Conservation (phyloP, 2,888 invertebrate genomes). For the Antheraea yamamai region DNA sequence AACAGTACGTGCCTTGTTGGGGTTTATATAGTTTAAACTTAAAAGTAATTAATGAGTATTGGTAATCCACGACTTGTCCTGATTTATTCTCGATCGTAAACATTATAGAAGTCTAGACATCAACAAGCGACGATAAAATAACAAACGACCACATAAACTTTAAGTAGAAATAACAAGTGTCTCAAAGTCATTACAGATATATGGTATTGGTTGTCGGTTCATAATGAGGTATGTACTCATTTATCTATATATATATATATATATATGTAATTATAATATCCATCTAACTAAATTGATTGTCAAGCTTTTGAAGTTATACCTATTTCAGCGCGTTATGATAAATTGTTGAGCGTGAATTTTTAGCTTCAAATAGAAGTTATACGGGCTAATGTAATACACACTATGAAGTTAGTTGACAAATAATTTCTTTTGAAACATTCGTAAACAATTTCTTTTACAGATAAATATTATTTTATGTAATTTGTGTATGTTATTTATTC, state of each 20-base stretch:
- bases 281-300: too few relatives aligned
- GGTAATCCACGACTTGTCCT: neutral
- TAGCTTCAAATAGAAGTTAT: too few relatives aligned
- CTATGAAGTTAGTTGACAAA: too few relatives aligned
- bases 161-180: slow-evolving; percentile 19
- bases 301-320: too few relatives aligned
- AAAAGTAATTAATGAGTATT: slow-evolving; percentile 4
- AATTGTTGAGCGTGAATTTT: too few relatives aligned
- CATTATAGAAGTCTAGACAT: slow-evolving; percentile 31
- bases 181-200: slow-evolving; percentile 16
- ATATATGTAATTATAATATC: neutral
- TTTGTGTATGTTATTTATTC: too few relatives aligned
- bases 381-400: too few relatives aligned
- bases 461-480: too few relatives aligned
- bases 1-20: neutral
- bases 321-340: too few relatives aligned
- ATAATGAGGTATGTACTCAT: neutral
- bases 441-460: too few relatives aligned
- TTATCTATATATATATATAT: neutral
- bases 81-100: slow-evolving; percentile 36
- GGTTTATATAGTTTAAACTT: neutral
- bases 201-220: neutral
- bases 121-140: slow-evolving; percentile 26
- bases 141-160: slow-evolving; percentile 24
- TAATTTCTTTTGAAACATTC: too few relatives aligned